Evolutionary conservation across 2,113 vertebrate species (phyloP), one percentile per base, ranked within the genome.

Genomic region (Cyphomyrus discorhynchus): DNA sequence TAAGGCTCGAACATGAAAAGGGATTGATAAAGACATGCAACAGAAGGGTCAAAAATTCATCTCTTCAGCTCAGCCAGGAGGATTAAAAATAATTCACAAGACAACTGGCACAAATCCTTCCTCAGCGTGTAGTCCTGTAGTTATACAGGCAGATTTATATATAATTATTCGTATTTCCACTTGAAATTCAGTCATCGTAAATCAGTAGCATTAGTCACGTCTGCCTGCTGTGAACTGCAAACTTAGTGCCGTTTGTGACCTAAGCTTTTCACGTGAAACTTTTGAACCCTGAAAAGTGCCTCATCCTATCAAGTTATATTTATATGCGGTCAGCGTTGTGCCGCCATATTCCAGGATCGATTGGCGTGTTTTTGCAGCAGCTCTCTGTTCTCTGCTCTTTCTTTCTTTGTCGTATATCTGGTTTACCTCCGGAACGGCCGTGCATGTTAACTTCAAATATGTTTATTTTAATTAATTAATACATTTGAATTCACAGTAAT

Each of bases 41-140:
- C 74, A 42, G 74, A 80, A 80, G 74, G 74, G 74, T 80, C 74
- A 80, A 80, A 80, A 80, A 80, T 80, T 80, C 35, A 80, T 42
- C 74, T 80, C 74, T 80, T 80, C 35, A 21, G 35, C 74, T 42
- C 35, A 42, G 74, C 74, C 74, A 80, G 39, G 74, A 19, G 74
- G 74, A 80, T 80, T 80, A 80, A 80, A 80, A 80, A 80, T 80
- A 80, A 80, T 80, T 80, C 74, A 80, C 39, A 80, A 42, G 74
- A 80, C 74, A 80, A 39, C 74, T 80, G 74, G 74, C 74, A 80
- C 74, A 80, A 80, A 80, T 80, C 74, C 74, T 80, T 80, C 31
- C 15, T 80, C 15, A 19, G 74, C 74, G 5, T 80, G 74, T 42
- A 80, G 35, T 42, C 31, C 74, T 80, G 74, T 80, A 80, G 74